Conservation (phyloP, 2,113 vertebrate species). For the Oryzias celebensis region DNA sequence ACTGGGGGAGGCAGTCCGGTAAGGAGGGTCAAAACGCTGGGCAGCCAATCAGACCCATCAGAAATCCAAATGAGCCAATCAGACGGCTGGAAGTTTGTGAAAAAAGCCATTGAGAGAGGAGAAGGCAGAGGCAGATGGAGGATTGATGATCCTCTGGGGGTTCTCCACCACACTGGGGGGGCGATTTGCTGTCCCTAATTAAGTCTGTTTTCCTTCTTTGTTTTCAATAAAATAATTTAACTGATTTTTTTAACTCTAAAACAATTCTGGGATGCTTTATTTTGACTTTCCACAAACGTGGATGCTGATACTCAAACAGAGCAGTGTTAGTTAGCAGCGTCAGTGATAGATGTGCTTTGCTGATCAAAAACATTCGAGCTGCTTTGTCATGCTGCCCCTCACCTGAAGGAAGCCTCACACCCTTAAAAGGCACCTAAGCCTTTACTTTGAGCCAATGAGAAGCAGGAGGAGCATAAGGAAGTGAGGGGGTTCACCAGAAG, state of each 20-base stretch:
- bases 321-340: not conserved
- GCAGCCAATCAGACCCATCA: slow-evolving; percentile 14
- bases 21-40: slow-evolving; percentile 51
- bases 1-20: slow-evolving; percentile 22
- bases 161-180: slow-evolving; percentile 28
- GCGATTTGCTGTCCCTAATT: slow-evolving; percentile 17
- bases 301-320: too few relatives aligned
- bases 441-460: slow-evolving; percentile 39
- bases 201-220: slow-evolving; percentile 23
- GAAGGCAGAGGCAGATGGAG: slow-evolving; percentile 64
- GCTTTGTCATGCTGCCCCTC: not conserved
- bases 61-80: slow-evolving; percentile 38
- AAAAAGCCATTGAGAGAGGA: slow-evolving; percentile 26
- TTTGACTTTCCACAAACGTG: not conserved
- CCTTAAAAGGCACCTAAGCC: slow-evolving; percentile 62
- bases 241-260: too few relatives aligned
- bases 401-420: slow-evolving; percentile 32
- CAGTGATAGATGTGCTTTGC: slow-evolving; percentile 7
- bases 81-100: not conserved
- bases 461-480: slow-evolving; percentile 43
- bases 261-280: too few relatives aligned
- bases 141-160: slow-evolving; percentile 49
- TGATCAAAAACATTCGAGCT: not conserved
- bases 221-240: not conserved
- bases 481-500: slow-evolving; percentile 58